Percentiles rank a stretch among this genome's conserved stretches.
Evolutionary conservation across 1,140 invertebrate genomes (phyloP).

Genomic region (Listronotus bonariensis): DNA sequence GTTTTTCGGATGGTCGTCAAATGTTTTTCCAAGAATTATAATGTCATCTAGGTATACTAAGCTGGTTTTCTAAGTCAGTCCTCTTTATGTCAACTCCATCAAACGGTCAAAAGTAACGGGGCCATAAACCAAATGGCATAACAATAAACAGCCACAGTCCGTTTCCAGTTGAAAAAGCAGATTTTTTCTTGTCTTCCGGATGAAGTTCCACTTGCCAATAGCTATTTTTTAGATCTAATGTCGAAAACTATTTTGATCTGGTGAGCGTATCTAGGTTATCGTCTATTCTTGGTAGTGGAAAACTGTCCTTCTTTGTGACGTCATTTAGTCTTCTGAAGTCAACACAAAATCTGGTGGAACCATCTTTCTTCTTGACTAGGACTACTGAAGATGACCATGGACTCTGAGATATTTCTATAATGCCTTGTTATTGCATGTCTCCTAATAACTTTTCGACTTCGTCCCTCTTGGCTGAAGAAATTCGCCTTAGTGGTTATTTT

Average conservation of each 20-base stretch:
- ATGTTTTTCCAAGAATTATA: conserved; percentile 50
- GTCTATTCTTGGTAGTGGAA: conserved; percentile 45
- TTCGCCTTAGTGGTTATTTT: no score
- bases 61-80: conserved; percentile 26
- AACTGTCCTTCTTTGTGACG: conserved; percentile 41
- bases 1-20: conserved; percentile 52
- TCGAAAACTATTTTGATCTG: conserved; percentile 29
- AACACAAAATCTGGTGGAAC: conserved; percentile 35
- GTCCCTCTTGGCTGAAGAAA: no score
- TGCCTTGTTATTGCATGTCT: no score
- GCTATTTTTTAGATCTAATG: conserved; percentile 39
- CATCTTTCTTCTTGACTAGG: conserved; percentile 40
- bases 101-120: conserved; percentile 41
- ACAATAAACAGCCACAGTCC: conserved; percentile 47
- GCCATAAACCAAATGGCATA: conserved; percentile 55
- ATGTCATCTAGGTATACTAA: conserved; percentile 58
- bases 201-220: conserved; percentile 38
- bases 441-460: no score
- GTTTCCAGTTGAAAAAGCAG: conserved; percentile 40
- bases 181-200: conserved; percentile 41
- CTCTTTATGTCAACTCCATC: conserved; percentile 37
- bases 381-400: background rate
- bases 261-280: conserved; percentile 41
- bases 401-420: no score
- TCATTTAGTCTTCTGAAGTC: conserved; percentile 45